Percentiles rank a stretch among this genome's conserved stretches.
These are phyloP conservation scores for Heliconius ismenius DNA, from an alignment of 2,888 invertebrate species.

Conservation along the genomic window DNA sequence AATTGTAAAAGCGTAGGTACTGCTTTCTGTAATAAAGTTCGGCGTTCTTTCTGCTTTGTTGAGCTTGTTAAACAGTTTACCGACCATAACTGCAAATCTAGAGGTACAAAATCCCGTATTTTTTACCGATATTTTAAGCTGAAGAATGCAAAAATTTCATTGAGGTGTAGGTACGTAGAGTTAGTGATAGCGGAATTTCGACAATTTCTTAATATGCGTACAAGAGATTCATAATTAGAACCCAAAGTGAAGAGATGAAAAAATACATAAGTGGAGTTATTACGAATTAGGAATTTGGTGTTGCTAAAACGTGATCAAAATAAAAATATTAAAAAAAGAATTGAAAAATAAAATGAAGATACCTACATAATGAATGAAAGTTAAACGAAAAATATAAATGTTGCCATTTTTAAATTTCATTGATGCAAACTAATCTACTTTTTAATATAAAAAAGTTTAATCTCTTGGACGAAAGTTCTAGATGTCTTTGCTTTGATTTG, in stretches of 20 bases:
- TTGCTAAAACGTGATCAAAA: background rate
- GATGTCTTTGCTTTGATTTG: conserved; percentile 13
- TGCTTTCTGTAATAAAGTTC: background rate
- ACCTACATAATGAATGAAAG: background rate
- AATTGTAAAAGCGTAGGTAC: too few relatives aligned
- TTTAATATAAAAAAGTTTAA: background rate
- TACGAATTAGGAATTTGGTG: background rate
- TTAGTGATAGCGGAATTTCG: too few relatives aligned
- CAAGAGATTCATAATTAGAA: too few relatives aligned
- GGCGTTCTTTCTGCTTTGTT: background rate
- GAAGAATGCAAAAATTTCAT: background rate
- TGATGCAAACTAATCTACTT: background rate
- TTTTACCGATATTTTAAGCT: background rate
- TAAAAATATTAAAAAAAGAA: background rate
- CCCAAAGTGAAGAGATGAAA: too few relatives aligned
- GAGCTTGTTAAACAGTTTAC: background rate
- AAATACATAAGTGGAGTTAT: too few relatives aligned
- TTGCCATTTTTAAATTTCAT: background rate
- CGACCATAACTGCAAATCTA: background rate
- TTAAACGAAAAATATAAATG: background rate
- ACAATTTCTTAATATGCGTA: too few relatives aligned
- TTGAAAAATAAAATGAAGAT: too few relatives aligned
- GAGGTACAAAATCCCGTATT: background rate
- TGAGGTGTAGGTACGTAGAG: background rate
- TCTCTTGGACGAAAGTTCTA: background rate